phyloP scores from a whole-genome alignment of 2,888 invertebrate genomes.

The Falcaria lacertinaria region DNA sequence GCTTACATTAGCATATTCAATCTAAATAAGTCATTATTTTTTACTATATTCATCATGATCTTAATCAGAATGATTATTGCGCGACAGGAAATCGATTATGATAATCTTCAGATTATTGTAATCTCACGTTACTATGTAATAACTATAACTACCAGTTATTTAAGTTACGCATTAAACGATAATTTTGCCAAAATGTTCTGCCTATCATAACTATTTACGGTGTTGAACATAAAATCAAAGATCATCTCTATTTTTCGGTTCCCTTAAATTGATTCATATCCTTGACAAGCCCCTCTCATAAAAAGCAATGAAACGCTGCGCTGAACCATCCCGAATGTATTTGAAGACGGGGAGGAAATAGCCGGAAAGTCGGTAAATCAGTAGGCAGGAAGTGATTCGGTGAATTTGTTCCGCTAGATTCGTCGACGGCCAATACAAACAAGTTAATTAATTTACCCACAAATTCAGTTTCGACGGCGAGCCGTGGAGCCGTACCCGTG shows the following conservation, averaged over 20 bases:
- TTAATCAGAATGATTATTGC: background rate
- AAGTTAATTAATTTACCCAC: conserved; percentile 21
- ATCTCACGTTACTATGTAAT: too few species aligned
- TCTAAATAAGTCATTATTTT: background rate
- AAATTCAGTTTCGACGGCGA: conserved; percentile 7
- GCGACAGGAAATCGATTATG: too few species aligned
- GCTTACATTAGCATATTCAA: background rate
- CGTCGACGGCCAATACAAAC: conserved; percentile 28
- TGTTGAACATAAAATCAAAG: too few species aligned
- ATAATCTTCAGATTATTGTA: too few species aligned
- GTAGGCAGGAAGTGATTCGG: conserved; percentile 28
- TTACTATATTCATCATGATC: background rate
- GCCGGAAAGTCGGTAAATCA: conserved; percentile 7
- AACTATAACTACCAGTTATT: too few species aligned
- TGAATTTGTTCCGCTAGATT: conserved; percentile 28
- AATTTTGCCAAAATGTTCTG: too few species aligned
- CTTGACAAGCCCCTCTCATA: background rate
- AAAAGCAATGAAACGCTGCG: background rate
- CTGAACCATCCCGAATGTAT: background rate
- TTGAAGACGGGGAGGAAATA: conserved; percentile 5
- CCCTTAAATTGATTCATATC: background rate
- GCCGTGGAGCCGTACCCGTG: conserved; percentile 1
- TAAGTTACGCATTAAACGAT: too few species aligned
- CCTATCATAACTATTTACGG: too few species aligned
- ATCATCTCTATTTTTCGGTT: background rate